Base-by-base conservation (phyloP, 2,113 vertebrate genomes). In the Erythrocebus patas region DNA sequence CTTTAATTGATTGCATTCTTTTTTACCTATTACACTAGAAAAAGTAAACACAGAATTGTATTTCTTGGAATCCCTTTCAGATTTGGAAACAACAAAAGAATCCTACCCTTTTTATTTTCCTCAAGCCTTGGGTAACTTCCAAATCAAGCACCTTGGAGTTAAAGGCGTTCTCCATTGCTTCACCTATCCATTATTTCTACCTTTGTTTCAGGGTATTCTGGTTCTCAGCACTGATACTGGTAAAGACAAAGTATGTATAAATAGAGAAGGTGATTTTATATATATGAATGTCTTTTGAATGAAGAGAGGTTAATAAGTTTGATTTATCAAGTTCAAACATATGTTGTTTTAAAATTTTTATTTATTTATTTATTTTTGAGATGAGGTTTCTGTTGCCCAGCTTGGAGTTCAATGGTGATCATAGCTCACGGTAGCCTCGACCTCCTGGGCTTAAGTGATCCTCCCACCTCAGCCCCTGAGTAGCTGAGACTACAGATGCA, bases 251-350 rank as follows among this genome's bases (percentile, higher is more conserved):
- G 16, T 43, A 57, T 2, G 79, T 2, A n/a, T 52, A 43, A 38
- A 79, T 64, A 25, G 17, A 89, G 25, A 89, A 73, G 3, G 17
- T 78, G 22, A 8, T 73, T 95, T 8, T 72, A 30, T 30, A 52
- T 48, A 85, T 10, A 85, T 59, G 16, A 14, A 64, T 59, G 2
- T 38, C 30, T 84, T 95, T 76, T 93, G 14, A 87, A 70, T 76
- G 40, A 87, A 94, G 18, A 32, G 1, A 70, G 25, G 22, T 87
- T 57, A 91, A 48, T 92, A 89, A 91, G 10, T 14, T 25, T 83
- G 27, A 3, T 59, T 95, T 93, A 66, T 84, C 35, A 50, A 96
- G 22, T 79, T 97, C 61, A 95, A 88, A 92, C 73, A 76, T 27
- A 27, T 8, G 23, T 25, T 75, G 73, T 64, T 64, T 30, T 64